phyloP scores from a whole-genome alignment of 2,797 vertebrate genomes.

The Agapornis canus region DNA sequence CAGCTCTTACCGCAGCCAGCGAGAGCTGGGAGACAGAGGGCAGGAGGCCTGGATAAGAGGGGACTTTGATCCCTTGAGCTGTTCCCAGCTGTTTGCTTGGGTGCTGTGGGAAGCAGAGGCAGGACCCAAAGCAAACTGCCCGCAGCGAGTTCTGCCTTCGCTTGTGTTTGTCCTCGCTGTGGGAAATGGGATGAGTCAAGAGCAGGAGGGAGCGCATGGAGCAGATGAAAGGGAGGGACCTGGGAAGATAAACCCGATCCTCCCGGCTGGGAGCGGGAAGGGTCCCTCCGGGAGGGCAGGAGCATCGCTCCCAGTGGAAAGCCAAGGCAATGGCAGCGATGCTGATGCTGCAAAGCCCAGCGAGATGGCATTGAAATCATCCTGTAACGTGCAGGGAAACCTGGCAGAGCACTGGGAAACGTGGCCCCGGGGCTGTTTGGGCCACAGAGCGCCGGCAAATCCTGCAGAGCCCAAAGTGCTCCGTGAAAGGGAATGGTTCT shows the following conservation, averaged over 20 bases:
- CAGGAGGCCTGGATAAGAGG: neutral
- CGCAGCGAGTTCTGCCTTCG: rapidly evolving
- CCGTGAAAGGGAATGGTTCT: rapidly evolving
- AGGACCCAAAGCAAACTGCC: neutral
- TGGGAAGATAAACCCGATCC: rapidly evolving
- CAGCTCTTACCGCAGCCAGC: neutral
- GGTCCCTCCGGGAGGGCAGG: neutral
- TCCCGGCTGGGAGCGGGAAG: neutral
- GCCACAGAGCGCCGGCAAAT: neutral
- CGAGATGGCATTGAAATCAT: rapidly evolving
- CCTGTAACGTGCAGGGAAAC: neutral
- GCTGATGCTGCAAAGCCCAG: rapidly evolving
- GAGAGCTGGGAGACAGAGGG: neutral
- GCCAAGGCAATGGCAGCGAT: rapidly evolving
- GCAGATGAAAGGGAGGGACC: neutral
- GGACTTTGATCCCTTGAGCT: neutral
- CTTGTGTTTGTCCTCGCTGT: neutral
- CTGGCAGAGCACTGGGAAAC: neutral
- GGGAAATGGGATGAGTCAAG: rapidly evolving
- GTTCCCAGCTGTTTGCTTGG: rapidly evolving
- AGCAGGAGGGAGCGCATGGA: neutral
- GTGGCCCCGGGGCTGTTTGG: neutral
- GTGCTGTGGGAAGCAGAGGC: neutral
- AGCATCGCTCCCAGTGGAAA: rapidly evolving
- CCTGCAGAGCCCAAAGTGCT: rapidly evolving